Base-by-base conservation (phyloP, 1,140 invertebrate genomes). In the Tetramorium parvispinum region DNA sequence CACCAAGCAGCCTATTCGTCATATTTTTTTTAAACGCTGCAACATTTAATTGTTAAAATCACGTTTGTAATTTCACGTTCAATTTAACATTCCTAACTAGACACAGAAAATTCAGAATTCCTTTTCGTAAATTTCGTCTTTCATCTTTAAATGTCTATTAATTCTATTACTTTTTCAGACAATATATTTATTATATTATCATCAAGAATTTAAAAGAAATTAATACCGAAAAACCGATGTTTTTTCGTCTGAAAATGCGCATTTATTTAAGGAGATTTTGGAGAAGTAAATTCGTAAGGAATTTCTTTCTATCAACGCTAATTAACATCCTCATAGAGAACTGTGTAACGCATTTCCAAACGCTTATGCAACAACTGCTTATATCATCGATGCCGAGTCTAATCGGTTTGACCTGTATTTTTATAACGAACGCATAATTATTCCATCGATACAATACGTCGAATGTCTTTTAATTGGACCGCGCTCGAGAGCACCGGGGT, bases 381-480 rank as follows among this genome's bases (percentile, higher is more conserved):
- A 32, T 71, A 32, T 27, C 40, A 27, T n/a, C n/a, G 13, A 49
- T 43, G 4, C 21, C 16, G 37, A 46, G 21, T 43, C 11, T 21
- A 16, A 66, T 66, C 32, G 21, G 0, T 46, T 46, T 18, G 18
- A 59, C 11, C 24, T 59, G 53, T 43, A 73, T 18, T 83, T 55
- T 83, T 40, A 8, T 18, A 59, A 5, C 68, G 0, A 11, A 49
- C 40, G n/a, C 40, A 46, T 46, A 75, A 49, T 75, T 55, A 83
- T 61, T 73, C 24, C 53, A 7, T 73, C 66, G 68, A 73, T 61
- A 24, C 66, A 73, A 40, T 4, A 40, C n/a, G 8, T 37, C 32
- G 46, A 53, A 79, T 53, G 49, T 66, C 65, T 68, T 82, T 24
- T 82, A 82, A 82, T 82, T 82, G 79, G 66, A 49, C 6, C 51